phyloP scores from a whole-genome alignment of 1,140 invertebrate species.

The Bombus cullumanus region DNA sequence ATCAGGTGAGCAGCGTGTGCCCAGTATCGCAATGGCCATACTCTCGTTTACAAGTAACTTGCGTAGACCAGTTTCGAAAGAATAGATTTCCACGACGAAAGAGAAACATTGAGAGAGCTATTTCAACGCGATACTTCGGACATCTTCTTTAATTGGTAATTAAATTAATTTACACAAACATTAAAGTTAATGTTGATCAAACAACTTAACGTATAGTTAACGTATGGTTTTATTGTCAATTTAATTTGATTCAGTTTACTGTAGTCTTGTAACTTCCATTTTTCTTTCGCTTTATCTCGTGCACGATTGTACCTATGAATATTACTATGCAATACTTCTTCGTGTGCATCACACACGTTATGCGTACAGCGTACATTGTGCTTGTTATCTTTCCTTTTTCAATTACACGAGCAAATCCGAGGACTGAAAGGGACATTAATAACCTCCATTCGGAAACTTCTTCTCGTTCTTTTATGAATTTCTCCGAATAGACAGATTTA shows the following conservation, averaged over 20 bases:
- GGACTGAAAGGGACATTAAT: not conserved
- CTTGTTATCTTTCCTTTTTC: not conserved
- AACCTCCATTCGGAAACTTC: not conserved
- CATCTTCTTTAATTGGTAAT: not conserved
- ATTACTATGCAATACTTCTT: no score
- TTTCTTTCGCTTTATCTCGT: no score
- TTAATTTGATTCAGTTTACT: not conserved
- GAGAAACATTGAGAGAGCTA: no score
- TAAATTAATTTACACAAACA: not conserved
- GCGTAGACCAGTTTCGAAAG: not conserved
- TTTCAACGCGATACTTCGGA: not conserved
- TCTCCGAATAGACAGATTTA: not conserved
- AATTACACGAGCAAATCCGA: not conserved
- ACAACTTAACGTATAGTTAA: not conserved
- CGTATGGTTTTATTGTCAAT: not conserved
- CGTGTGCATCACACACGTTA: not conserved
- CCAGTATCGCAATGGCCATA: no score
- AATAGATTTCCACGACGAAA: not conserved
- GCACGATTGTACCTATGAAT: no score
- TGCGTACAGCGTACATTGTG: not conserved
- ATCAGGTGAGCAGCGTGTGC: no score
- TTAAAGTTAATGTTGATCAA: not conserved
- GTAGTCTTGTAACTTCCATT: no score
- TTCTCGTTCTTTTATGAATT: not conserved
- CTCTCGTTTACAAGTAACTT: no score